A percentile compares a stretch with the other conserved stretches of the same genome.
phyloP scores from a whole-genome alignment of 2,888 invertebrate species.

The Argyresthia albistria region DNA sequence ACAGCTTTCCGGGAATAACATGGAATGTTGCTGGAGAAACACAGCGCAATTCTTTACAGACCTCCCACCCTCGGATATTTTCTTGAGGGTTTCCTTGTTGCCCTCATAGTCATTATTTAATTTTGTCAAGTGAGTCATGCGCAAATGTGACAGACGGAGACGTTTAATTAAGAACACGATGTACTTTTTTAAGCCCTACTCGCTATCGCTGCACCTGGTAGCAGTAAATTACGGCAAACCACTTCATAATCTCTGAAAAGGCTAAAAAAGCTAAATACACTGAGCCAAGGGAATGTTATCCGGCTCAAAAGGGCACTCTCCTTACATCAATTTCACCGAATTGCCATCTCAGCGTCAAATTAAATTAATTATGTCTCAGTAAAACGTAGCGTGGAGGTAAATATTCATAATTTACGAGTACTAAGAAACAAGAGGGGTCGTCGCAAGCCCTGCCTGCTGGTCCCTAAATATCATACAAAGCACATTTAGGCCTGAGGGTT shows the following conservation, averaged over 20 bases:
- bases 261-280: conserved; percentile 14
- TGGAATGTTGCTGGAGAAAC: conserved; percentile 11
- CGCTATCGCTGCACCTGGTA: conserved; percentile 49
- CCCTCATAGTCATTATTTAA: not conserved
- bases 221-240: conserved; percentile 36
- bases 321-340: conserved; percentile 50
- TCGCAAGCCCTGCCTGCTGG: not conserved
- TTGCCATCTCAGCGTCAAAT: conserved; percentile 50
- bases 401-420: conserved; percentile 55
- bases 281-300: not conserved
- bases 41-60: no score
- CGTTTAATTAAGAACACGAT: conserved; percentile 59
- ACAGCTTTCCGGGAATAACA: conserved; percentile 22
- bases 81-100: no score
- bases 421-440: conserved; percentile 56
- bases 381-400: conserved; percentile 56
- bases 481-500: conserved; percentile 1
- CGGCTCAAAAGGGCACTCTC: conserved; percentile 26
- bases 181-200: conserved; percentile 44
- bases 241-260: conserved; percentile 19
- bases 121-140: conserved; percentile 4
- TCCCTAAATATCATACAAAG: conserved; percentile 3
- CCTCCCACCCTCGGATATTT: conserved; percentile 15
- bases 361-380: conserved; percentile 61
- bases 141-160: conserved; percentile 34